Conservation (phyloP, 2,797 vertebrate species). For the Brachymystax lenok region DNA sequence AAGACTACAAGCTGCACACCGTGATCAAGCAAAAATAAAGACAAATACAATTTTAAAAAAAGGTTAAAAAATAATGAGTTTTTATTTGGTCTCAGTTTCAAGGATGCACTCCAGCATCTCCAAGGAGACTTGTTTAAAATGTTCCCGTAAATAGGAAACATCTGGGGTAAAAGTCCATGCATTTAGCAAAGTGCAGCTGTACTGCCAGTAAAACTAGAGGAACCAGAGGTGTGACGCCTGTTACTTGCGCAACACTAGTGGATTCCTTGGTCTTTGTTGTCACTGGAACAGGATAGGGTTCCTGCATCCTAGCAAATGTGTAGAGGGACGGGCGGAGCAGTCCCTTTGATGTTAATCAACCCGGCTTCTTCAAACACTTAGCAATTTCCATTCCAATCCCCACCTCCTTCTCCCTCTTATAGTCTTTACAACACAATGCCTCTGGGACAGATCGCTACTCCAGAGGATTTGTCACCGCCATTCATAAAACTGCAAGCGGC, state of each 20-base stretch:
- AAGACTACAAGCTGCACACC: no score
- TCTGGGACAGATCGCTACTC: not conserved
- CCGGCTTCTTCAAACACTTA: not conserved
- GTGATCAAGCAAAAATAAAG: no score
- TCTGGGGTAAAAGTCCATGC: not conserved
- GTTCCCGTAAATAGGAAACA: not conserved
- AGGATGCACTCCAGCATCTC: slow-evolving; percentile 1
- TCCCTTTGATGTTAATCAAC: not conserved
- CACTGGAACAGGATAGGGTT: slow-evolving; percentile 45
- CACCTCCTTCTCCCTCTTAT: not conserved
- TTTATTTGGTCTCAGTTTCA: no score
- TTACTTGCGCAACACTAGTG: not conserved
- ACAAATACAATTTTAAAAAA: no score
- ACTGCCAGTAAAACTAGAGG: not conserved
- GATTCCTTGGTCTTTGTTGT: not conserved
- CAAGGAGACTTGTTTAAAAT: slow-evolving; percentile 19
- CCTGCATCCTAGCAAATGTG: slow-evolving; percentile 12
- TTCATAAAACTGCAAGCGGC: not conserved
- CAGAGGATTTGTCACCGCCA: not conserved
- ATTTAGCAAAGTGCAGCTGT: not conserved
- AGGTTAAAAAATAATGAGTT: no score
- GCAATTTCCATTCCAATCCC: no score
- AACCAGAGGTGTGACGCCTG: not conserved
- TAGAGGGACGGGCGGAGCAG: not conserved
- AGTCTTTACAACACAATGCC: not conserved